Evolutionary conservation across 1,140 invertebrate genomes (phyloP).

Genomic region (Harpegnathos saltator): DNA sequence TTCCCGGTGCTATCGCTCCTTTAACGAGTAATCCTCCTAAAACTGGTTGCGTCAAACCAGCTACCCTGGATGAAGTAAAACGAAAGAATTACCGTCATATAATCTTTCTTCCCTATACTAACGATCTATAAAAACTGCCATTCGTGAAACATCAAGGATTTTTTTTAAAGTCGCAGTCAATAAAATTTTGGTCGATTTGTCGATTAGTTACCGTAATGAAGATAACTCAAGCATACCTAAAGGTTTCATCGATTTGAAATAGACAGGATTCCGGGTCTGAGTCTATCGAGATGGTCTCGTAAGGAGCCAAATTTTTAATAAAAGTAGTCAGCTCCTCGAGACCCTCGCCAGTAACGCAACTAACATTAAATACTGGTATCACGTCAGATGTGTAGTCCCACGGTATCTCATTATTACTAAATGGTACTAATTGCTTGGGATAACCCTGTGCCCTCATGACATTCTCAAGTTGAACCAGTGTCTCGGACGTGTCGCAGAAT

Average conservation of each 20-base stretch:
- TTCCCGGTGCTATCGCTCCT: slow-evolving; percentile 95
- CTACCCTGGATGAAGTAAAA: slow-evolving; percentile 85
- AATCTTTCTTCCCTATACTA: neutral
- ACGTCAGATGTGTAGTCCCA: slow-evolving; percentile 88
- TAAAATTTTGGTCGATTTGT: neutral
- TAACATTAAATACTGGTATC: slow-evolving; percentile 97
- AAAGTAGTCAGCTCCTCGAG: slow-evolving; percentile 93
- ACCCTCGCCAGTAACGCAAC: slow-evolving; percentile 96
- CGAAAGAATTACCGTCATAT: neutral
- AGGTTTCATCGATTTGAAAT: slow-evolving; percentile 98
- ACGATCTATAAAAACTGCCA: neutral
- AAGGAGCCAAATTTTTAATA: slow-evolving; percentile 81
- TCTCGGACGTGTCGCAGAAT: slow-evolving; percentile 84
- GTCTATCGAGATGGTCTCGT: slow-evolving; percentile 77
- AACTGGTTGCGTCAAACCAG: slow-evolving; percentile 91
- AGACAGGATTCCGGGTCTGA: slow-evolving; percentile 89
- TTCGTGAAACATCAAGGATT: neutral
- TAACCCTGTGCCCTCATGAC: slow-evolving; percentile 89
- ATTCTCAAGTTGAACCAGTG: slow-evolving; percentile 88
- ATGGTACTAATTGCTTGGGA: slow-evolving; percentile 89
- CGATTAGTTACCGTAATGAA: neutral
- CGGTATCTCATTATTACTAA: slow-evolving; percentile 90
- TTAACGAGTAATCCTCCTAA: slow-evolving; percentile 94
- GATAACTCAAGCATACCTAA: slow-evolving; percentile 84
- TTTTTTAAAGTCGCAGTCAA: slow-evolving; percentile 3